These are phyloP conservation scores for Oreotragus oreotragus DNA, from an alignment of 2,113 vertebrate genomes.

Conservation along the genomic window DNA sequence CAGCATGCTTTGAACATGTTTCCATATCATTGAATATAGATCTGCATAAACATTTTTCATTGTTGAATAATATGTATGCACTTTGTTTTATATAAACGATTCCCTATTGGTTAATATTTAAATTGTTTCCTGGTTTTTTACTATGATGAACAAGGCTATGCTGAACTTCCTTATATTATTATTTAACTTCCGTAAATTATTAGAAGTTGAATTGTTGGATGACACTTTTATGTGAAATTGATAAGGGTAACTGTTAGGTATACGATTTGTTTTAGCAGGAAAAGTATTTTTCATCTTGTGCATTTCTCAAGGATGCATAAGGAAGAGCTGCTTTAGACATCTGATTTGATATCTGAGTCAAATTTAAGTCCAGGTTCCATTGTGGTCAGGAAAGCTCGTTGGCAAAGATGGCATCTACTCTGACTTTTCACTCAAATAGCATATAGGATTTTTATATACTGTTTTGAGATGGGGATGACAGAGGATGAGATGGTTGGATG, in stretches of 20 bases:
- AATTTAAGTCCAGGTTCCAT: background rate
- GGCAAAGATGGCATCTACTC: background rate
- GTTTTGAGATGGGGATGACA: background rate
- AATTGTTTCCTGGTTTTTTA: background rate
- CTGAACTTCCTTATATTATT: background rate
- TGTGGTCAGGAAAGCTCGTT: background rate
- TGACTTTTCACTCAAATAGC: background rate
- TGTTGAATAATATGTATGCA: background rate
- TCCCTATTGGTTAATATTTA: background rate
- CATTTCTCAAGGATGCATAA: background rate
- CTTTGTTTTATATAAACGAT: background rate
- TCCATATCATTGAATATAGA: background rate
- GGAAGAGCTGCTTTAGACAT: background rate
- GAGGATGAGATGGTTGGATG: background rate
- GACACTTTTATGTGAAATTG: background rate
- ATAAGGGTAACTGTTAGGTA: background rate
- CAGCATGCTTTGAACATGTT: background rate
- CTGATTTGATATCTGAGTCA: background rate
- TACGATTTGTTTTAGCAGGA: background rate
- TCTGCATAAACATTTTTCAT: background rate
- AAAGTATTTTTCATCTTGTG: conserved; percentile 15
- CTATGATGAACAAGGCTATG: background rate
- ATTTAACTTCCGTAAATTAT: conserved; percentile 41
- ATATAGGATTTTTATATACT: background rate
- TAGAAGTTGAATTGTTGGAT: background rate